phyloP scores from a whole-genome alignment of 2,888 invertebrate species.

The Stenurella melanura region DNA sequence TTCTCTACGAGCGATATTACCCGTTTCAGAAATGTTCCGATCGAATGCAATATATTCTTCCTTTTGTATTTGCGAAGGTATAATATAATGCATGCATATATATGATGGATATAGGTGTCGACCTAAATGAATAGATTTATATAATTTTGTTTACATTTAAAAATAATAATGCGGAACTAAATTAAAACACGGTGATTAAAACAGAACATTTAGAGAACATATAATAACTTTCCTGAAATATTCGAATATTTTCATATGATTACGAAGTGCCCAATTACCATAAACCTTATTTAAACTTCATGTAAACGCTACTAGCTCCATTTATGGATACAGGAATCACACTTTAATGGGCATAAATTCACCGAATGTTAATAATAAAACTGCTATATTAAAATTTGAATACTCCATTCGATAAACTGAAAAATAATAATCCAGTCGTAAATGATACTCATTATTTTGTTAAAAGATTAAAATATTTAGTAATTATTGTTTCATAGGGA shows the following conservation, averaged over 20 bases:
- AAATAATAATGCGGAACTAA: neutral
- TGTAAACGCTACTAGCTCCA: neutral
- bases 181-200: neutral
- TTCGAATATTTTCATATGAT: neutral
- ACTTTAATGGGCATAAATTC: neutral
- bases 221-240: neutral
- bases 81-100: too few species aligned
- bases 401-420: neutral
- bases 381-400: neutral
- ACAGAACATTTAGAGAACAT: neutral
- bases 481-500: neutral
- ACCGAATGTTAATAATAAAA: neutral
- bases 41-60: too few species aligned
- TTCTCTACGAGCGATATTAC: too few species aligned
- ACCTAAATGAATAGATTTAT: neutral
- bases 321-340: neutral
- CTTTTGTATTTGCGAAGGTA: too few species aligned
- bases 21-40: too few species aligned
- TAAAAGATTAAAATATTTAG: neutral
- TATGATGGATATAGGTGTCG: too few species aligned
- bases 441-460: neutral
- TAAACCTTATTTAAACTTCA: neutral
- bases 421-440: constrained; percentile 1
- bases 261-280: neutral
- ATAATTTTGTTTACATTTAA: neutral